Evolutionary conservation across 2,113 vertebrate species (phyloP).

Genomic region (Smithornis capensis): DNA sequence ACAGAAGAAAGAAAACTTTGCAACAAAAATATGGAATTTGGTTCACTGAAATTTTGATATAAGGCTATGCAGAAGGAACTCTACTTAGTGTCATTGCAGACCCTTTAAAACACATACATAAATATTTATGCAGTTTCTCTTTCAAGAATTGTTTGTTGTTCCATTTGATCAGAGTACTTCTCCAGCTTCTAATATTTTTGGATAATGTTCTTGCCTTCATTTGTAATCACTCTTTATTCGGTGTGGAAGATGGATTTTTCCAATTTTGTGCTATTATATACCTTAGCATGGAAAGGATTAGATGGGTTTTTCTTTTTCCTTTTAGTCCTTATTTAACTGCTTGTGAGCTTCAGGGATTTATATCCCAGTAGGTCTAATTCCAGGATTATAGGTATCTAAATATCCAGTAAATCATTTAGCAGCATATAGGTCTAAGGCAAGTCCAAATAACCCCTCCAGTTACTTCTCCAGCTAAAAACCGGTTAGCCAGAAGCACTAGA

Average conservation of each 20-base stretch:
- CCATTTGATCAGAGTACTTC: background rate
- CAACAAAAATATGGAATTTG: background rate
- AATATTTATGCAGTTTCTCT: slow-evolving; percentile 13
- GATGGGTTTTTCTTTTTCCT: slow-evolving; percentile 46
- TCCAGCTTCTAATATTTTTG: slow-evolving; percentile 24
- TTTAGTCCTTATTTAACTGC: slow-evolving; percentile 61
- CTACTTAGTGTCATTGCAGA: background rate
- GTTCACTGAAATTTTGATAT: background rate
- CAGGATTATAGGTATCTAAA: slow-evolving; percentile 64
- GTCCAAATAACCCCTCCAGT: slow-evolving; percentile 47
- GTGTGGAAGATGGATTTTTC: slow-evolving; percentile 55
- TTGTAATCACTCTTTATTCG: slow-evolving; percentile 30
- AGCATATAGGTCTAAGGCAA: slow-evolving; percentile 50
- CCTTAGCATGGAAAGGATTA: slow-evolving; percentile 60
- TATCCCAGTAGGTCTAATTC: slow-evolving; percentile 61
- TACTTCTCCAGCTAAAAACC: slow-evolving; percentile 29
- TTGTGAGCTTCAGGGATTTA: slow-evolving; percentile 54
- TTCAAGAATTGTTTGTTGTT: slow-evolving; percentile 21
- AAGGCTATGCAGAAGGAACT: background rate
- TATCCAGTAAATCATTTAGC: slow-evolving; percentile 61
- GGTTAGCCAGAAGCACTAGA: slow-evolving; percentile 4
- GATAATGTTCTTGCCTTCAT: slow-evolving; percentile 40
- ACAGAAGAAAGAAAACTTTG: background rate
- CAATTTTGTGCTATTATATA: slow-evolving; percentile 55
- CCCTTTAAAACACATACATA: background rate